Percentiles rank a stretch among this genome's conserved stretches.
Evolutionary conservation across 2,888 invertebrate species (phyloP).

Genomic region (Mesopsocus fuscifrons): DNA sequence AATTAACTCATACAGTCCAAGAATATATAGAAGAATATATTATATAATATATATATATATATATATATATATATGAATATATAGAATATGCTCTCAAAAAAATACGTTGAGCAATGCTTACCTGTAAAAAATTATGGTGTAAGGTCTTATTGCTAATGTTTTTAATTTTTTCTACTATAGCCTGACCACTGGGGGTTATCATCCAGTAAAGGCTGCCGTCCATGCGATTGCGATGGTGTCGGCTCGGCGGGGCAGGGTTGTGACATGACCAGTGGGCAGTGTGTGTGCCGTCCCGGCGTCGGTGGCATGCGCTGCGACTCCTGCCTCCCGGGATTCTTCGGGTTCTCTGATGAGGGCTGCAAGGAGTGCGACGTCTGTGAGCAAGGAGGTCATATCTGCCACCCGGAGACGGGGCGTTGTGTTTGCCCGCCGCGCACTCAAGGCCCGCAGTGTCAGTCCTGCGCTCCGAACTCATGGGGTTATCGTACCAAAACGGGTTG

Average conservation of each 20-base stretch:
- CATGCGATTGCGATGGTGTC: slow-evolving; percentile 60
- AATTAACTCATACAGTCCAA: slow-evolving; percentile 11
- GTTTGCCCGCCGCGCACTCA: slow-evolving; percentile 75
- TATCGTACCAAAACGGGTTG: slow-evolving; percentile 62
- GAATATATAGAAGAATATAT: too few relatives aligned
- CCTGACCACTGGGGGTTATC: slow-evolving; percentile 58
- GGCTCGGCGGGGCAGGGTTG: slow-evolving; percentile 41
- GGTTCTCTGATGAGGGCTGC: slow-evolving; percentile 58
- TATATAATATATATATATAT: too few relatives aligned
- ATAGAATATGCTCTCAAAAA: too few relatives aligned
- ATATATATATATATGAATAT: too few relatives aligned
- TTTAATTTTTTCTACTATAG: too few relatives aligned
- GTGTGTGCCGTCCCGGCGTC: slow-evolving; percentile 57
- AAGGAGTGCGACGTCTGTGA: slow-evolving; percentile 65
- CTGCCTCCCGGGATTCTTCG: slow-evolving; percentile 58
- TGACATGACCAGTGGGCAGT: slow-evolving; percentile 55
- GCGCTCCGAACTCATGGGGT: slow-evolving; percentile 64
- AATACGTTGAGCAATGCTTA: too few relatives aligned
- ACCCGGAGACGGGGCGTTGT: slow-evolving; percentile 75
- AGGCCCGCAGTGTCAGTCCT: slow-evolving; percentile 64
- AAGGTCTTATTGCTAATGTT: too few relatives aligned
- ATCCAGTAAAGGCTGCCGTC: slow-evolving; percentile 51
- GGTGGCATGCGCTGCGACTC: slow-evolving; percentile 50
- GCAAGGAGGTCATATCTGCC: slow-evolving; percentile 72
- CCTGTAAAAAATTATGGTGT: too few relatives aligned